Base-by-base conservation (phyloP, 1,140 invertebrate species). In the Cataglyphis hispanica region DNA sequence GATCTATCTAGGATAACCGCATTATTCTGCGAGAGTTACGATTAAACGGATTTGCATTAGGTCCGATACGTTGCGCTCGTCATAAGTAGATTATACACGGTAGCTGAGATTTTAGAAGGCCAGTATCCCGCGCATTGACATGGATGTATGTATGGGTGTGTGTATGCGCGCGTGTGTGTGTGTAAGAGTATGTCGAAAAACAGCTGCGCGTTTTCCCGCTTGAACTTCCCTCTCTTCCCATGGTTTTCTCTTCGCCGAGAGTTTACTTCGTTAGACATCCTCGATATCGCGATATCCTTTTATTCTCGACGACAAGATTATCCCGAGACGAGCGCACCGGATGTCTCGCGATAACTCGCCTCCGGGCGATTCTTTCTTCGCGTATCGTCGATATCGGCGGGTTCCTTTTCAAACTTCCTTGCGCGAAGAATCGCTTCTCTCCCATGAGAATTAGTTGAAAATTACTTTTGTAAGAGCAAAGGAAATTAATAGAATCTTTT, bases 11-110 rank as follows among this genome's bases (percentile, higher is more conserved):
- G 83, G 77, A 66, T 90, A 90, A 91, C 87, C 90, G 84, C 90
- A 91, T 91, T 91, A 91, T 91, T 91, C 77, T 87, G 56, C 72
- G 70, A 84, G 84, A 85, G 61, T 76, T 87, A 87, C 84, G 69
- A 64, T 78, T 81, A 88, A 90, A 83, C 84, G 84, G 86, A 90
- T 86, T 85, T 91, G 76, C 80, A 78, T 88, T 88, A 46, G 87
- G 43, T 25, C 69, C 46, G 64, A 80, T 76, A 87, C 74, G 74
- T 88, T 74, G 86, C 85, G 64, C 63, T 50, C 72, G 37, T 53
- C 43, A 84, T 74, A 37, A 63, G 70, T 58, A 58, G 16, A 83
- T 77, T 83, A 87, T 86, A 83, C 60, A 75, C 43, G 58, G 43
- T 69, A 69, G 61, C 43, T 61, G 16, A 46, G 64, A 70, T 80